Evolutionary conservation across 2,797 vertebrate species (phyloP).

Genomic region (Peromyscus melanophrys): DNA sequence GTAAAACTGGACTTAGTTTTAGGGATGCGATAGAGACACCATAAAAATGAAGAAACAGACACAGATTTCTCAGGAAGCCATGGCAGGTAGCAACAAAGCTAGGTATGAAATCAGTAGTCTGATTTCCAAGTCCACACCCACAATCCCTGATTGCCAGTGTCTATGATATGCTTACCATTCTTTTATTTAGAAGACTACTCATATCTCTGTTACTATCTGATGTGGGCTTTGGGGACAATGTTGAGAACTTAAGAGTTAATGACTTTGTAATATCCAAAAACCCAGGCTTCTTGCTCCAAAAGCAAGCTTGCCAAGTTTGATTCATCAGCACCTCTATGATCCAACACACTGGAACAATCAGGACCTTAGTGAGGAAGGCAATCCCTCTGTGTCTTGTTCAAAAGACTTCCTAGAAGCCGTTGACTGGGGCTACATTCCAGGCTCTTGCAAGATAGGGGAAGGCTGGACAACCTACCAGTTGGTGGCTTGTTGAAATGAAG

Average conservation of each 20-base stretch:
- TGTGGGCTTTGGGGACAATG: neutral
- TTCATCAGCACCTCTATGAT: neutral
- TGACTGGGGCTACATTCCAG: neutral
- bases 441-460: neutral
- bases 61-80: neutral
- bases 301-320: slow-evolving; percentile 34
- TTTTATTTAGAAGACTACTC: neutral
- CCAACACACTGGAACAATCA: neutral
- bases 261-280: neutral
- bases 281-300: neutral
- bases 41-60: neutral
- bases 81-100: neutral
- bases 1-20: neutral
- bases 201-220: neutral
- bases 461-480: neutral
- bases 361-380: slow-evolving; percentile 26
- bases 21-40: neutral
- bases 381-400: neutral
- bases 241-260: neutral
- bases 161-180: neutral
- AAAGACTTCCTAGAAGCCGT: neutral
- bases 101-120: slow-evolving; percentile 22
- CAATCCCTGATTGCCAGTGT: neutral
- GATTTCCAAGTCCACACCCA: slow-evolving; percentile 20
- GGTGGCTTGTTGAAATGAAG: slow-evolving; percentile 26